Evolutionary conservation across 2,888 invertebrate species (phyloP).

Genomic region (Pollenia labialis): DNA sequence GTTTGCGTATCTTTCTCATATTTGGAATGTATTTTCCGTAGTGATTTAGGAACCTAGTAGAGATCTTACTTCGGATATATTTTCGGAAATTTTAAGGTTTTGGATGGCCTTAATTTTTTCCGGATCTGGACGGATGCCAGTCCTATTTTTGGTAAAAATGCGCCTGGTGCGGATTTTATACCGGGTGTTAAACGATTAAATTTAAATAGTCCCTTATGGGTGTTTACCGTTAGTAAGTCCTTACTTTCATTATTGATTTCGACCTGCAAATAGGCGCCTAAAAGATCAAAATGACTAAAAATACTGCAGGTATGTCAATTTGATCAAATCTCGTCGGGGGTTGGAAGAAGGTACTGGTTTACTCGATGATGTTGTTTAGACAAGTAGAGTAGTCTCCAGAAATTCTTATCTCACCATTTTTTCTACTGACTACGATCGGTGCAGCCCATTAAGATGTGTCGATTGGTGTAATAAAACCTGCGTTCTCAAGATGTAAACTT

Average conservation of each 20-base stretch:
- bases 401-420: slow-evolving; percentile 69
- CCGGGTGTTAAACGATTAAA: slow-evolving; percentile 69
- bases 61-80: slow-evolving; percentile 55
- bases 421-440: slow-evolving; percentile 64
- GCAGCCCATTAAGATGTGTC: slow-evolving; percentile 46
- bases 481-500: no score
- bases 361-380: slow-evolving; percentile 68
- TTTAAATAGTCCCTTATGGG: slow-evolving; percentile 63
- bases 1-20: slow-evolving; percentile 49
- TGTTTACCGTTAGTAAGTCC: slow-evolving; percentile 68
- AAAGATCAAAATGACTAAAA: slow-evolving; percentile 60
- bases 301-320: slow-evolving; percentile 30
- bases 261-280: slow-evolving; percentile 73
- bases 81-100: slow-evolving; percentile 52
- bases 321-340: slow-evolving; percentile 17
- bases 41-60: slow-evolving; percentile 65
- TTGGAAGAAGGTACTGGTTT: slow-evolving; percentile 69
- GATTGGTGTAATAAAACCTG: no score
- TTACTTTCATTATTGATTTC: slow-evolving; percentile 51
- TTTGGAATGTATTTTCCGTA: slow-evolving; percentile 62
- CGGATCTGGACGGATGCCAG: slow-evolving; percentile 47
- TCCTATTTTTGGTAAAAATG: slow-evolving; percentile 35
- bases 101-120: slow-evolving; percentile 33
- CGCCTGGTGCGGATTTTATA: slow-evolving; percentile 73
- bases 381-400: slow-evolving; percentile 50